Evolutionary conservation across 2,113 vertebrate species (phyloP).

Genomic region (Tetrao urogallus): DNA sequence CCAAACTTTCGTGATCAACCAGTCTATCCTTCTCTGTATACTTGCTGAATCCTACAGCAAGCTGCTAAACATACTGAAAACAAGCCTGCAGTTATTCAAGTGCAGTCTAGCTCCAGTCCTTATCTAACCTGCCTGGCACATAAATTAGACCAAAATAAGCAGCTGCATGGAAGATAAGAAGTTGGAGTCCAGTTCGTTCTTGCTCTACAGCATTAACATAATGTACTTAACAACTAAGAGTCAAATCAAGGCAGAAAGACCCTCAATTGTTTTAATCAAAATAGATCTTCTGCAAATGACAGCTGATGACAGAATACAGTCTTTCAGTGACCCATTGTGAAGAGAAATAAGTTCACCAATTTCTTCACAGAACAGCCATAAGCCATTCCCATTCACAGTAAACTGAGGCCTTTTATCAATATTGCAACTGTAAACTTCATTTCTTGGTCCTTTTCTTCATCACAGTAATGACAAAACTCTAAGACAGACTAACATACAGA

Average conservation of each 20-base stretch:
- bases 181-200: not conserved
- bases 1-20: not conserved
- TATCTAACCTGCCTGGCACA: not conserved
- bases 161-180: not conserved
- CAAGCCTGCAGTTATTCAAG: not conserved
- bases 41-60: not conserved
- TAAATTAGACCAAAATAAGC: not conserved
- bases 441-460: not conserved
- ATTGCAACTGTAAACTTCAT: not conserved
- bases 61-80: fast-evolving
- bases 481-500: not conserved
- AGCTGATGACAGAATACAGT: not conserved
- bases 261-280: not conserved
- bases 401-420: not conserved
- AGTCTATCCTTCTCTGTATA: not conserved
- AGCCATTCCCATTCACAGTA: not conserved
- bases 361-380: not conserved
- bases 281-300: not conserved
- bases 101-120: not conserved
- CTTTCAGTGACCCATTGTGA: not conserved
- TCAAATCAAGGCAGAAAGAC: not conserved
- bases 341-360: not conserved
- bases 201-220: not conserved
- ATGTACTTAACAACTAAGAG: not conserved
- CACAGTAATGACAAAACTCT: not conserved